Base-by-base conservation (phyloP, 2,113 vertebrate species). In the Fregetta grallaria region DNA sequence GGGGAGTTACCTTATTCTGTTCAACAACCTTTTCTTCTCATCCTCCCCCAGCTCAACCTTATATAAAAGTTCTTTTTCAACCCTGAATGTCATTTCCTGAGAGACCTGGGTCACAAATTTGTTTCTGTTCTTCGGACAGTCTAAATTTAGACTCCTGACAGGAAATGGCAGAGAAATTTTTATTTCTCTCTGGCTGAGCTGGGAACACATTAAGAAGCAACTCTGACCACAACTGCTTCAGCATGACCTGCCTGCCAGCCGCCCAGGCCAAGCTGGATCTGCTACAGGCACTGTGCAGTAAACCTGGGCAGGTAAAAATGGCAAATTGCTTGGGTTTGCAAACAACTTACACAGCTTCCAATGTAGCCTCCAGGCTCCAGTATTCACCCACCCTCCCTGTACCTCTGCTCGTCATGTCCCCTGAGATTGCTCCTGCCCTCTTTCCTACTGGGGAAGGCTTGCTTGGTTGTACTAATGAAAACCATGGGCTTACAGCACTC, bases 141-240 rank as follows among this genome's bases (percentile, higher is more conserved):
- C 93, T 94, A 95, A 96, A 93, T 97, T 96, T 97, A 96, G 89
- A 80, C 59, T 67, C 63, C 47, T 86, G 66, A 68, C 90, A 96
- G 96, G 96, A 96, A 97, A 96, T 0, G 2, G 50, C 71, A 96
- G 38, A 91, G 74, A 94, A 89, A 66, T 92, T 93, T 91, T 92
- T n/a, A 75, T 93, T 96, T 94, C 40, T 91, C 36, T 49, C 30
- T 70, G 45, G 45, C 59, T 75, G 72, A 26, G 32, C 63, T 55
- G 40, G 59, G 62, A 82, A 49, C 62, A 44, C 34, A 62, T 90
- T 95, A 71, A 94, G 88, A 88, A 95, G 40, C 25, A 56, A 40
- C 77, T 40, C n/a, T 9, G 50, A 91, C 84, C 87, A 83, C 92
- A 95, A 34, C 20, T 63, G 53, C 84, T 84, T 68, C 36, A 79